phyloP scores from a whole-genome alignment of 2,113 vertebrate species.

The Bubo blakistoni region DNA sequence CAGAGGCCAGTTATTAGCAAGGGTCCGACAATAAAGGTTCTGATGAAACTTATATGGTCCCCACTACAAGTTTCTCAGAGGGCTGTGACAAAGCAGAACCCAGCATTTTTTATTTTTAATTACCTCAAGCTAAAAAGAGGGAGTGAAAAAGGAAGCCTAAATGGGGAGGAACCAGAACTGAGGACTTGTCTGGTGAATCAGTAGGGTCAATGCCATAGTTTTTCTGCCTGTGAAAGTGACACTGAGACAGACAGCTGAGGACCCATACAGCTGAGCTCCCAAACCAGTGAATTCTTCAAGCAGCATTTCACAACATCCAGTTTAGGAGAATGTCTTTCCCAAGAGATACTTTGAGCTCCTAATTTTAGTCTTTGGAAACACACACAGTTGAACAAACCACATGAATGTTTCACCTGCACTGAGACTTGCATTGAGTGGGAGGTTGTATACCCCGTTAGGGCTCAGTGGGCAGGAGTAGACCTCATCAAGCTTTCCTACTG shows the following conservation, averaged over 20 bases:
- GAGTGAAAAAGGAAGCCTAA: neutral
- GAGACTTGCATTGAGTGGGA: neutral
- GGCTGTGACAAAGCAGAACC: neutral
- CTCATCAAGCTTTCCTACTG: neutral
- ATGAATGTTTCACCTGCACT: neutral
- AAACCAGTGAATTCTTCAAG: neutral
- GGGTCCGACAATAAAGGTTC: neutral
- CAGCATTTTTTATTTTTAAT: neutral
- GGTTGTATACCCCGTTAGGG: neutral
- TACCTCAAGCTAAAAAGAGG: neutral
- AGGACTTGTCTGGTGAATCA: neutral
- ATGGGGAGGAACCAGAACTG: neutral
- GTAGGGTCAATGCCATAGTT: neutral
- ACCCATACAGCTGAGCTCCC: neutral
- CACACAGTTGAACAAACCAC: neutral
- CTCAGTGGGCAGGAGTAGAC: neutral
- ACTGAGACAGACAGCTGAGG: neutral
- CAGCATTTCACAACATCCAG: neutral
- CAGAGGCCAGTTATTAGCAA: neutral
- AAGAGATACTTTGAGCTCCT: neutral
- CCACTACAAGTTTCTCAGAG: neutral
- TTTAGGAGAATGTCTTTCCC: neutral
- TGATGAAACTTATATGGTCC: neutral
- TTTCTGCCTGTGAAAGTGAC: neutral
- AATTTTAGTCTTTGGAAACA: neutral